A percentile compares a stretch with the other conserved stretches of the same genome.
These are phyloP conservation scores for Desmophyllum pertusum DNA, from an alignment of 92 coral and sea anemone species.

Conservation along the genomic window DNA sequence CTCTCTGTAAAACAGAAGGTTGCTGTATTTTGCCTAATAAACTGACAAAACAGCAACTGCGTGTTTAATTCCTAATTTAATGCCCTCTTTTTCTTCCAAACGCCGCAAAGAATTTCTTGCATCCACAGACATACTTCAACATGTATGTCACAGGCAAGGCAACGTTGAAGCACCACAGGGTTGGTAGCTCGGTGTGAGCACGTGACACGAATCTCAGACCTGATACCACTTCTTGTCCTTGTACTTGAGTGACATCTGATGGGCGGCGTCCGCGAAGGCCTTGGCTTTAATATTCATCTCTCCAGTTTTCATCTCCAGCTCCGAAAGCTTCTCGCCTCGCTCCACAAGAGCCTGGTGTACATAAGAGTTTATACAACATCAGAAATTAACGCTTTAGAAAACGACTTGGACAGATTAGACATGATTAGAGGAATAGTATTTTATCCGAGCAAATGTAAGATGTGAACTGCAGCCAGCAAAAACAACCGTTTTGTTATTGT, in stretches of 20 bases:
- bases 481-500: too few relatives aligned
- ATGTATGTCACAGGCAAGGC: background rate
- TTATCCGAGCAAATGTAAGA: too few relatives aligned
- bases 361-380: background rate
- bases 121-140: background rate
- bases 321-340: constrained; percentile 89
- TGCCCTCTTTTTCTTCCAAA: background rate
- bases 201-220: constrained; percentile 43
- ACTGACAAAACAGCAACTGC: background rate
- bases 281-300: constrained; percentile 84
- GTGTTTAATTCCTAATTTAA: background rate
- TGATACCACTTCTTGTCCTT: constrained; percentile 99
- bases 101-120: background rate
- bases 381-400: background rate
- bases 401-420: background rate
- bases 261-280: constrained; percentile 78
- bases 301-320: constrained; percentile 80
- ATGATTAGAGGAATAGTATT: too few relatives aligned
- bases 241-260: constrained; percentile 76
- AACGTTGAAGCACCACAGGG: background rate
- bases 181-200: background rate
- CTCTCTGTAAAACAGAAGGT: background rate
- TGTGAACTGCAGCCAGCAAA: too few relatives aligned
- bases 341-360: constrained; percentile 72
- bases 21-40: background rate